Evolutionary conservation across 2,888 invertebrate genomes (phyloP).

Genomic region (Bimastos eiseni): DNA sequence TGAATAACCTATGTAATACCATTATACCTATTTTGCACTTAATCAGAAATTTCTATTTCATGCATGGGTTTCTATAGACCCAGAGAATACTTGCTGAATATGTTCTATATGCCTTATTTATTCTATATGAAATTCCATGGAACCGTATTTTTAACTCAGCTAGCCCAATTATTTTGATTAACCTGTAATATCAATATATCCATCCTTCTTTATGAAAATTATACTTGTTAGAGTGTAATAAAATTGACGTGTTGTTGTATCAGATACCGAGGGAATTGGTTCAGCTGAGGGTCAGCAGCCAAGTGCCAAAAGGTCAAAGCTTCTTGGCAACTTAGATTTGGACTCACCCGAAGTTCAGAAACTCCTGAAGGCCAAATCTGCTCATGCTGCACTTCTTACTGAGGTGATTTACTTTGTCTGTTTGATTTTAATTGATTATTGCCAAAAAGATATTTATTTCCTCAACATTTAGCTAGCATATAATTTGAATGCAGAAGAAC

Average conservation of each 20-base stretch:
- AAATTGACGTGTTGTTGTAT: not conserved
- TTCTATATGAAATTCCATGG: no score
- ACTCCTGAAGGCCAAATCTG: constrained; percentile 54
- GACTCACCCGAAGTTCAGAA: constrained; percentile 55
- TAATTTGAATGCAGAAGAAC: not conserved
- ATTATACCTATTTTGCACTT: no score
- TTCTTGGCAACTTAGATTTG: constrained; percentile 57
- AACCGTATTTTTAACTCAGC: no score
- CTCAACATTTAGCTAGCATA: not conserved
- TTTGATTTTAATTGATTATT: not conserved
- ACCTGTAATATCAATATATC: not conserved
- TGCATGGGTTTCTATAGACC: no score
- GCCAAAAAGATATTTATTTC: not conserved
- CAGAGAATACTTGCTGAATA: no score
- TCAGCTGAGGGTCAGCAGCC: constrained; percentile 43
- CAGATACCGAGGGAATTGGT: not conserved
- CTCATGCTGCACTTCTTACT: constrained; percentile 54
- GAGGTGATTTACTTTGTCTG: constrained; percentile 47
- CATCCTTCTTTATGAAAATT: not conserved
- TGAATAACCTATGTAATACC: no score
- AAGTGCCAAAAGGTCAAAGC: constrained; percentile 52
- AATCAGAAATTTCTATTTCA: no score
- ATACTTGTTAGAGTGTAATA: not conserved
- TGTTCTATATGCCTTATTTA: no score
- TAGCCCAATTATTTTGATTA: no score